A percentile compares a stretch with the other conserved stretches of the same genome.
These are phyloP conservation scores for Agraylea sexmaculata DNA, from an alignment of 1,140 invertebrate genomes.

Conservation along the genomic window DNA sequence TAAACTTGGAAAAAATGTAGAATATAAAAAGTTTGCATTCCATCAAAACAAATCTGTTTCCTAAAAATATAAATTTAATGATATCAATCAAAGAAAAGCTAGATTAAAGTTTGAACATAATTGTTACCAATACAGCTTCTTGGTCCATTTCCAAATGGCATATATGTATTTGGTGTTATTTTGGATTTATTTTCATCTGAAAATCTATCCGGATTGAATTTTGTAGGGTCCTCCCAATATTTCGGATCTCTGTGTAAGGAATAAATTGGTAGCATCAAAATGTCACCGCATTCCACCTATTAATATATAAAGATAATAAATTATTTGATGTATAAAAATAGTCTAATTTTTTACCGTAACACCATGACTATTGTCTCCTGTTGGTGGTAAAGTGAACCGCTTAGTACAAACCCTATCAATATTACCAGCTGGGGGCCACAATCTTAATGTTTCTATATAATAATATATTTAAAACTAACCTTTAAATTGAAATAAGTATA, in stretches of 20 bases:
- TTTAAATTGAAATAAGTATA: too few species aligned
- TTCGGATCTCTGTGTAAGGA: constrained; percentile 34
- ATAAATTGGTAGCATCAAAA: constrained; percentile 30
- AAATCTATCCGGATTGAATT: constrained; percentile 41
- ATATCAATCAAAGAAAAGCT: background rate
- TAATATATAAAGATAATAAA: constrained; percentile 1
- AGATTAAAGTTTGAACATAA: background rate
- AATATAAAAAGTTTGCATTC: constrained; percentile 4
- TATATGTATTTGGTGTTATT: constrained; percentile 25
- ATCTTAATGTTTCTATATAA: constrained; percentile 2
- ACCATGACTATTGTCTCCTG: background rate
- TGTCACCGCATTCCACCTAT: background rate
- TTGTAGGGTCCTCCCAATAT: constrained; percentile 34
- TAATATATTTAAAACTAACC: too few species aligned
- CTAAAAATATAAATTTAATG: background rate
- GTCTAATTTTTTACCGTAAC: background rate
- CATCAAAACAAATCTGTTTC: constrained; percentile 5
- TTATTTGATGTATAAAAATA: background rate
- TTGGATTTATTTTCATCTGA: constrained; percentile 27
- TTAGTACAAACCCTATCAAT: constrained; percentile 10
- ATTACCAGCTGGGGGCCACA: constrained; percentile 8
- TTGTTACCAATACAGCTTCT: constrained; percentile 21
- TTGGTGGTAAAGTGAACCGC: constrained; percentile 7
- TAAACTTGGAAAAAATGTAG: constrained; percentile 3
- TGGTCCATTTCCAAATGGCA: constrained; percentile 44